These are phyloP conservation scores for Labia minor DNA, from an alignment of 2,888 invertebrate genomes.

Conservation along the genomic window DNA sequence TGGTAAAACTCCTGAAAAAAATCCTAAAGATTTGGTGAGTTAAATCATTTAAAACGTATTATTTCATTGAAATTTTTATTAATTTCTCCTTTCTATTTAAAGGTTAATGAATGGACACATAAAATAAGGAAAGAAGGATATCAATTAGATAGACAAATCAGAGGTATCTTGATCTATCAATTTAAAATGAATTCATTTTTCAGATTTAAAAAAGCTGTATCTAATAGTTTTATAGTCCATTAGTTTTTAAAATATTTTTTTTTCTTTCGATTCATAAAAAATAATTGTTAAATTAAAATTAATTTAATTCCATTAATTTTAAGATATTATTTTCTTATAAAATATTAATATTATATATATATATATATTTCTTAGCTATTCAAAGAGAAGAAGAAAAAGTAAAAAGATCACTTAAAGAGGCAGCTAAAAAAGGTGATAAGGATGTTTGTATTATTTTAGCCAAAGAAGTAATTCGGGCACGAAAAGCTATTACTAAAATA, in stretches of 20 bases:
- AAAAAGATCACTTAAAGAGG: slow-evolving; percentile 83
- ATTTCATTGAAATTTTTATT: neutral
- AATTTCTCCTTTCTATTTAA: slow-evolving; percentile 28
- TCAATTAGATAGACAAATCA: slow-evolving; percentile 87
- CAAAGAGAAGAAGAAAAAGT: slow-evolving; percentile 96
- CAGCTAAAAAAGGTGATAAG: slow-evolving; percentile 87
- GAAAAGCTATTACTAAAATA: slow-evolving; percentile 81
- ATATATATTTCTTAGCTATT: slow-evolving; percentile 66
- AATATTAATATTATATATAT: slow-evolving; percentile 14
- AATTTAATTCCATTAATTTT: too few species aligned
- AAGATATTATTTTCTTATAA: slow-evolving; percentile 22
- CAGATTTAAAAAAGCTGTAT: too few species aligned
- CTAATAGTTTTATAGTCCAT: too few species aligned
- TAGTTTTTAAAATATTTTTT: too few species aligned
- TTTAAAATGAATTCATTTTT: too few species aligned
- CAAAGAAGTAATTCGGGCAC: slow-evolving; percentile 79
- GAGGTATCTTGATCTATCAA: too few species aligned
- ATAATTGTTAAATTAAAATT: too few species aligned
- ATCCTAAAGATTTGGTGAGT: slow-evolving; percentile 79
- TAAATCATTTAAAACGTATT: slow-evolving; percentile 15
- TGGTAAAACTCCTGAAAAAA: slow-evolving; percentile 73
- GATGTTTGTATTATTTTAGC: slow-evolving; percentile 89
- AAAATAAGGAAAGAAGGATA: slow-evolving; percentile 89
- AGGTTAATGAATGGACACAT: slow-evolving; percentile 96
- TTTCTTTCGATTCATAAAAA: too few species aligned